Conservation (phyloP, 1,140 invertebrate genomes). For the Lepidurus apus region DNA sequence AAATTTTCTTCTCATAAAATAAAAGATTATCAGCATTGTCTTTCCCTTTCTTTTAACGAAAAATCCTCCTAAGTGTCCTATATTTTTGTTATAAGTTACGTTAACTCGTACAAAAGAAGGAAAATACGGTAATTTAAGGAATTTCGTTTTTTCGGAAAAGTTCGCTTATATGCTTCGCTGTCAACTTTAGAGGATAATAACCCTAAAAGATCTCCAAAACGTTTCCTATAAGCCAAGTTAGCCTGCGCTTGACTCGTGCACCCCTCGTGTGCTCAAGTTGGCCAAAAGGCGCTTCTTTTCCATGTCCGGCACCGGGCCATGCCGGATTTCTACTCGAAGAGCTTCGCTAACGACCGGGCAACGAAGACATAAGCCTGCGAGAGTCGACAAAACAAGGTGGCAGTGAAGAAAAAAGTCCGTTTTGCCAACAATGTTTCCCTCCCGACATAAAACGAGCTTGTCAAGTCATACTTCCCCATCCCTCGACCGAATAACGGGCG, state of each 20-base stretch:
- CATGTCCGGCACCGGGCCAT: background rate
- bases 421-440: background rate
- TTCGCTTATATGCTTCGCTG: background rate
- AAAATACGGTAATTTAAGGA: background rate
- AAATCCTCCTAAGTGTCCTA: background rate
- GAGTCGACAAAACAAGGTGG: background rate
- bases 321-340: conserved; percentile 18
- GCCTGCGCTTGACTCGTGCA: background rate
- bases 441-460: background rate
- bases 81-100: background rate
- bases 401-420: background rate
- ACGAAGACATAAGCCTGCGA: background rate
- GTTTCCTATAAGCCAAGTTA: background rate
- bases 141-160: background rate
- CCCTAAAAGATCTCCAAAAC: background rate
- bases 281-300: conserved; percentile 2
- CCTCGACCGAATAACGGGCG: background rate
- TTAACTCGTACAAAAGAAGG: background rate
- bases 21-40: no score
- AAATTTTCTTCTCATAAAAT: no score
- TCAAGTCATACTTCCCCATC: background rate
- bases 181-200: background rate
- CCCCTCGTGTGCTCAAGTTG: background rate
- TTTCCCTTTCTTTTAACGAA: no score
- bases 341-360: conserved; percentile 5